Percentiles rank a stretch among this genome's conserved stretches.
phyloP scores from a whole-genome alignment of 2,113 vertebrate species.

The Proteles cristata region DNA sequence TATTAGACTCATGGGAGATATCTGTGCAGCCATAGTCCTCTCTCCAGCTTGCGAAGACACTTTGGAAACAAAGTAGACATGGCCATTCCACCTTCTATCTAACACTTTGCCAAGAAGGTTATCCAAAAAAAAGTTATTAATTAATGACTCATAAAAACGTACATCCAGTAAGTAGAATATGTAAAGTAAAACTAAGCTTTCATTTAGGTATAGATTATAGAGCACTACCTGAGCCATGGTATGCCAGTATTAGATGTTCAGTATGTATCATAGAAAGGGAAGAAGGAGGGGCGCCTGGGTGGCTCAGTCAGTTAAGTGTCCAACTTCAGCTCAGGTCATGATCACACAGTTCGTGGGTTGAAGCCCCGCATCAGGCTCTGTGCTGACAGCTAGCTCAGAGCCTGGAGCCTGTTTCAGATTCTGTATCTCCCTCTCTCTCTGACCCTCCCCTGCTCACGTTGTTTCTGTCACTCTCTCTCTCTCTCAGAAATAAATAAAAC shows the following conservation, averaged over 20 bases:
- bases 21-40: accelerated
- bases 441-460: too few species aligned
- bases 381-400: too few species aligned
- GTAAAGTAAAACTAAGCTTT: neutral
- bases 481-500: too few species aligned
- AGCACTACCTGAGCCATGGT: accelerated
- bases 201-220: neutral
- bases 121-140: neutral
- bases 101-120: neutral
- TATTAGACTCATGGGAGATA: neutral
- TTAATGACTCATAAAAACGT: neutral
- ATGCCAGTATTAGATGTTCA: neutral
- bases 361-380: too few species aligned
- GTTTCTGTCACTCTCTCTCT: too few species aligned
- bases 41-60: neutral
- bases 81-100: neutral
- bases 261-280: neutral
- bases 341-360: too few species aligned
- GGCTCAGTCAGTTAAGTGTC: too few species aligned
- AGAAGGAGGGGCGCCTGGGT: neutral
- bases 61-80: neutral
- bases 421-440: too few species aligned
- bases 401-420: too few species aligned
- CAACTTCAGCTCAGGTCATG: too few species aligned
- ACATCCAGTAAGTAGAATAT: neutral